These are phyloP conservation scores for Dastarcus helophoroides DNA, from an alignment of 2,888 invertebrate species.

Conservation along the genomic window DNA sequence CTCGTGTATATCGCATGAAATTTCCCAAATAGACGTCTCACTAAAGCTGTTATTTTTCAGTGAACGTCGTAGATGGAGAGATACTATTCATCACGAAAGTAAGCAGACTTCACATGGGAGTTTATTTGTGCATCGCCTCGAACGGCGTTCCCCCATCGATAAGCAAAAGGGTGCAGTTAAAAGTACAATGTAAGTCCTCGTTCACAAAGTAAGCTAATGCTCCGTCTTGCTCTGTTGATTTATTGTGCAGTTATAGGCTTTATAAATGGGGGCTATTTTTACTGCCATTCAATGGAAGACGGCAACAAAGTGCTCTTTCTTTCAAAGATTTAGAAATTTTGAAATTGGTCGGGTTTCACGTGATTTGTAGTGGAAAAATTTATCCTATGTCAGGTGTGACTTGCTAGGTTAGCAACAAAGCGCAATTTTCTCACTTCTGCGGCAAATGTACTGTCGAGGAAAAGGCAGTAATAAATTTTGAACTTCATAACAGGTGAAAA, in stretches of 20 bases:
- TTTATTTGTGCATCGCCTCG: conserved; percentile 85
- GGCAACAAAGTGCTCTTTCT: too few relatives aligned
- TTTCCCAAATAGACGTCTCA: background rate
- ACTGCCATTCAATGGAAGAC: background rate
- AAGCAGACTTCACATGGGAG: conserved; percentile 84
- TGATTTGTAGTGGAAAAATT: too few relatives aligned
- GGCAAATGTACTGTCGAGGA: too few relatives aligned
- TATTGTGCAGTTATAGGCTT: background rate
- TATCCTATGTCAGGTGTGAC: too few relatives aligned
- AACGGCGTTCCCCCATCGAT: conserved; percentile 88
- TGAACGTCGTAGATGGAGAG: conserved; percentile 81
- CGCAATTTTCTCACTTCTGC: too few relatives aligned
- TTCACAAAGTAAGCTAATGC: conserved; percentile 1
- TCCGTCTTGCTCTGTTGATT: conserved; percentile 1
- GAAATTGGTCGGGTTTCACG: too few relatives aligned
- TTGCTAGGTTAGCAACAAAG: too few relatives aligned
- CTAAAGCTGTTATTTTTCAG: conserved; percentile 42
- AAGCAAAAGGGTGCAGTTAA: conserved; percentile 70
- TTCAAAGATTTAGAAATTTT: too few relatives aligned
- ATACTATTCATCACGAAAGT: conserved; percentile 76
- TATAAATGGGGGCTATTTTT: too few relatives aligned
- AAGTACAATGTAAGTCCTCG: conserved; percentile 72
- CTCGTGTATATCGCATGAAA: background rate
- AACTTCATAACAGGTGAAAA: too few relatives aligned
- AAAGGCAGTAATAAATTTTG: too few relatives aligned